phyloP scores from a whole-genome alignment of 2,113 vertebrate genomes.

The Arothron firmamentum region DNA sequence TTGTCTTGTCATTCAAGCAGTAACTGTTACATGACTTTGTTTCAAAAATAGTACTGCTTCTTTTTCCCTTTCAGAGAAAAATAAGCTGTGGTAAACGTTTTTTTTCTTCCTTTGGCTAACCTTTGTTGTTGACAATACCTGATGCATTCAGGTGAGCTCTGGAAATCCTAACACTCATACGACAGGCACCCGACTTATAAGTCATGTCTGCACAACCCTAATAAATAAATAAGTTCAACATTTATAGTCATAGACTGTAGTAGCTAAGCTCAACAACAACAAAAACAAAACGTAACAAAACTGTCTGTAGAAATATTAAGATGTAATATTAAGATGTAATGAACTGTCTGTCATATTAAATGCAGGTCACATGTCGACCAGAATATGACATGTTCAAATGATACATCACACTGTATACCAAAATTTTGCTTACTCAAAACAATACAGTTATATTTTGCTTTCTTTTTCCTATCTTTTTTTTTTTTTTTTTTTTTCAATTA shows the following conservation, averaged over 20 bases:
- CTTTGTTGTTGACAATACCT: slow-evolving; percentile 4
- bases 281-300: no score
- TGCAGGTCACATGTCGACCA: no score
- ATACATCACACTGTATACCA: not conserved
- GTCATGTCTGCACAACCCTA: no score
- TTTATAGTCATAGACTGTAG: no score
- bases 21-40: not conserved
- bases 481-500: not conserved
- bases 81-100: not conserved
- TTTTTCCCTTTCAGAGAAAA: not conserved
- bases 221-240: no score
- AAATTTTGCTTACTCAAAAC: not conserved
- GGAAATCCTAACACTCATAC: not conserved
- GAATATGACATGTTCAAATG: no score
- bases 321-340: no score
- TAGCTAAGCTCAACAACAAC: no score
- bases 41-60: not conserved
- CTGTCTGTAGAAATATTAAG: no score
- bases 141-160: slow-evolving; percentile 13
- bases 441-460: not conserved
- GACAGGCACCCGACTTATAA: no score
- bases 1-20: not conserved
- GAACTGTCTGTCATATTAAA: no score
- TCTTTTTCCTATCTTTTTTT: no score
- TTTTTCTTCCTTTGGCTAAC: not conserved